Conservation (phyloP, 1,140 invertebrate species). For the Pseudomyrmex gracilis region DNA sequence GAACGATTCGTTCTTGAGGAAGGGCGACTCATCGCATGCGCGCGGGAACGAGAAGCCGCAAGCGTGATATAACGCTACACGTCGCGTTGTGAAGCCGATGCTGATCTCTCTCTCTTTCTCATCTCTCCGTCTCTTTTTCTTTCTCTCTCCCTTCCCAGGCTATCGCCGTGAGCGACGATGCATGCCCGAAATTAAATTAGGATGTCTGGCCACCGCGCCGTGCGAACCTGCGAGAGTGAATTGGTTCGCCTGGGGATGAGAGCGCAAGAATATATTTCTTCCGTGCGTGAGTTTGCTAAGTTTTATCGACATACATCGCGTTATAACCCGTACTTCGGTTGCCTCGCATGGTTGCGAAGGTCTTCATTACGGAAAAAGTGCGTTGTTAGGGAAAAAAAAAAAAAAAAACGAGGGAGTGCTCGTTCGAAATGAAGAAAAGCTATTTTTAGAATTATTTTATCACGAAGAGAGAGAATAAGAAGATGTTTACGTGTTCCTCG, state of each 20-base stretch:
- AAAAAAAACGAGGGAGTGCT: not conserved
- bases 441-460: not conserved
- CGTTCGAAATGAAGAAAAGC: not conserved
- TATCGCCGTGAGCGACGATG: conserved; percentile 53
- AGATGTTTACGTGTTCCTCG: not conserved
- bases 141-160: not conserved
- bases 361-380: conserved; percentile 23
- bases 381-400: too few relatives aligned
- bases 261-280: conserved; percentile 24
- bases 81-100: conserved; percentile 22
- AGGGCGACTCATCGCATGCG: not conserved
- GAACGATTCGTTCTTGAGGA: conserved; percentile 36
- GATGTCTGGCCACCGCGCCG: conserved; percentile 43
- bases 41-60: conserved; percentile 29
- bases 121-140: too few relatives aligned
- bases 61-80: not conserved
- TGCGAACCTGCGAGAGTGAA: conserved; percentile 38
- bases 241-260: conserved; percentile 30
- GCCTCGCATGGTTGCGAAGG: not conserved
- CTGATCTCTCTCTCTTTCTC: too few relatives aligned
- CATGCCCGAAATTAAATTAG: conserved; percentile 57
- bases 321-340: conserved; percentile 20
- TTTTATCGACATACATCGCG: conserved; percentile 36
- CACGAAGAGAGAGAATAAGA: not conserved
- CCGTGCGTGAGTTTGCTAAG: conserved; percentile 45